Evolutionary conservation across 2,113 vertebrate genomes (phyloP).

Genomic region (Camelus dromedarius): DNA sequence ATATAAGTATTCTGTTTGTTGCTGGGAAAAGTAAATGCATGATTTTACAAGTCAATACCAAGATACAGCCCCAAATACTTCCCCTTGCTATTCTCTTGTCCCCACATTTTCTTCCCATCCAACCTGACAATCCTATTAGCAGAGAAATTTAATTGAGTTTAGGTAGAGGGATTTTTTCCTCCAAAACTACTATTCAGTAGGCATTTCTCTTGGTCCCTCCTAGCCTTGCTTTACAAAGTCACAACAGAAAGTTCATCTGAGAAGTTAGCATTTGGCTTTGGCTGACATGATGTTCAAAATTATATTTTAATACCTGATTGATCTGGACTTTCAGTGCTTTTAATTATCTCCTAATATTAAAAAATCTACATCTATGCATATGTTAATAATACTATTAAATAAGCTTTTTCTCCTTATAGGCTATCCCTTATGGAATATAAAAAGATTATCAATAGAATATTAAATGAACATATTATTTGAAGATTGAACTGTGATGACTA

Average conservation of each 20-base stretch:
- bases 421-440: not conserved
- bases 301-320: not conserved
- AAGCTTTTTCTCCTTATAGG: not conserved
- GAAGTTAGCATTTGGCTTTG: not conserved
- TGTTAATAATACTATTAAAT: not conserved
- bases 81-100: not conserved
- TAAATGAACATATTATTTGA: not conserved
- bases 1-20: not conserved
- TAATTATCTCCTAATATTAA: not conserved
- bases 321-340: conserved; percentile 3
- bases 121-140: not conserved
- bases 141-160: not conserved
- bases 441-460: not conserved
- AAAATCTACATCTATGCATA: not conserved
- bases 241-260: not conserved
- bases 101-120: not conserved
- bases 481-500: not conserved
- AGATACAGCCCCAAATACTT: not conserved
- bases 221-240: not conserved
- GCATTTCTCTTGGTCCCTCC: not conserved
- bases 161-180: not conserved
- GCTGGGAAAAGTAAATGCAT: not conserved
- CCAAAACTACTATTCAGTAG: not conserved
- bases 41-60: not conserved
- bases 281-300: not conserved